phyloP scores from a whole-genome alignment of 2,113 vertebrate species.

The Elephas maximus region DNA sequence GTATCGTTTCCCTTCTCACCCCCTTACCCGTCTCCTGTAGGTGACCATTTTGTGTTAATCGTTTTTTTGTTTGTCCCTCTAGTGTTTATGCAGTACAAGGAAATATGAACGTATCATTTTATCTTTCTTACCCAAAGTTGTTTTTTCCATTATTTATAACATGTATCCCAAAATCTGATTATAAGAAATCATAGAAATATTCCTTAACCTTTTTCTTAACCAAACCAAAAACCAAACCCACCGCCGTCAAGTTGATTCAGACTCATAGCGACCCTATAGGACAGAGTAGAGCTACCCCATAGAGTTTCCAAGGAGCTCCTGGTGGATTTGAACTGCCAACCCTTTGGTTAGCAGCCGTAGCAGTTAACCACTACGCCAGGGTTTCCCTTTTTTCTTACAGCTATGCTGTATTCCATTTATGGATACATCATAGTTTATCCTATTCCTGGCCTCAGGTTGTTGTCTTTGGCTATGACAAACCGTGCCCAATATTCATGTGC shows the following conservation, averaged over 20 bases:
- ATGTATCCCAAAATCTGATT: neutral
- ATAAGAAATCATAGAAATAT: neutral
- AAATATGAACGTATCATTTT: neutral
- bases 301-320: too few relatives aligned
- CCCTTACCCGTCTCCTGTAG: fast-evolving
- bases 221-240: too few relatives aligned
- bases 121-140: neutral
- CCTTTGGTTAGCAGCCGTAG: too few relatives aligned
- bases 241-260: too few relatives aligned
- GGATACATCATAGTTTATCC: neutral
- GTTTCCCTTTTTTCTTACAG: neutral
- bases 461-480: neutral
- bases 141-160: neutral
- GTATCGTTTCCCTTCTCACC: fast-evolving
- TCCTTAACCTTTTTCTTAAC: neutral
- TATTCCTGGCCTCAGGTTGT: neutral
- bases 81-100: neutral
- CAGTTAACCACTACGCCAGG: too few relatives aligned
- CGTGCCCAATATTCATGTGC: neutral
- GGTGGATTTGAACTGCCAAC: too few relatives aligned
- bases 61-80: neutral
- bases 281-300: too few relatives aligned
- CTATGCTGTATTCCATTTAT: neutral
- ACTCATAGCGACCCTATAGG: too few relatives aligned
- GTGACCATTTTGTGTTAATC: neutral